A percentile compares a stretch with the other conserved stretches of the same genome.
phyloP scores from a whole-genome alignment of 2,797 vertebrate species.

The Todus mexicanus region DNA sequence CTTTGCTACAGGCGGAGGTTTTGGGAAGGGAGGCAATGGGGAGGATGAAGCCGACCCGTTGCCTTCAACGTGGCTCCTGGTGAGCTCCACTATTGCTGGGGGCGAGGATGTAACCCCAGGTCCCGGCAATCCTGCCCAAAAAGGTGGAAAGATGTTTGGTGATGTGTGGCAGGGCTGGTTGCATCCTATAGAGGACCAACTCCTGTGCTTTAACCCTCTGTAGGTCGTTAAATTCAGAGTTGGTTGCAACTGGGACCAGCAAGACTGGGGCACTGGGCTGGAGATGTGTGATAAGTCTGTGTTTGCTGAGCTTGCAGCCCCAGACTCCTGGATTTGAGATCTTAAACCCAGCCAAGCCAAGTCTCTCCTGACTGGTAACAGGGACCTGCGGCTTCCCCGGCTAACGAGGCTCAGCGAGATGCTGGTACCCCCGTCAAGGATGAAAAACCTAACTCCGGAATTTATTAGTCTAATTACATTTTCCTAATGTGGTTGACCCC shows the following conservation, averaged over 20 bases:
- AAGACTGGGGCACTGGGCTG: not conserved
- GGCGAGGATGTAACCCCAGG: accelerated
- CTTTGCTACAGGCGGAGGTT: not conserved
- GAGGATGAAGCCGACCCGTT: not conserved
- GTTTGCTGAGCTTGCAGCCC: not conserved
- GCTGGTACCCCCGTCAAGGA: not conserved
- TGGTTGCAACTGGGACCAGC: not conserved
- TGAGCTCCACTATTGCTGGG: not conserved
- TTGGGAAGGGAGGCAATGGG: not conserved
- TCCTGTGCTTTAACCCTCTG: not conserved
- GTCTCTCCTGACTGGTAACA: accelerated
- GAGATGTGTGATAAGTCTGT: not conserved
- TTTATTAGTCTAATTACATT: conserved; percentile 70
- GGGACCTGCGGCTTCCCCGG: not conserved
- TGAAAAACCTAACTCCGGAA: conserved; percentile 3
- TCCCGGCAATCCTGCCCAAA: not conserved
- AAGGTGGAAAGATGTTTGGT: not conserved
- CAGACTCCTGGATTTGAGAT: not conserved
- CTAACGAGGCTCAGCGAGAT: not conserved
- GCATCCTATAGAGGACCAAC: not conserved
- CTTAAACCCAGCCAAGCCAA: not conserved
- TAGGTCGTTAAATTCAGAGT: not conserved
- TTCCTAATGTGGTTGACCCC: conserved; percentile 62
- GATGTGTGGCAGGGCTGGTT: not conserved
- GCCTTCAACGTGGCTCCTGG: too few species aligned